Evolutionary conservation across 2,888 invertebrate genomes (phyloP).

Genomic region (Agrotis puta): DNA sequence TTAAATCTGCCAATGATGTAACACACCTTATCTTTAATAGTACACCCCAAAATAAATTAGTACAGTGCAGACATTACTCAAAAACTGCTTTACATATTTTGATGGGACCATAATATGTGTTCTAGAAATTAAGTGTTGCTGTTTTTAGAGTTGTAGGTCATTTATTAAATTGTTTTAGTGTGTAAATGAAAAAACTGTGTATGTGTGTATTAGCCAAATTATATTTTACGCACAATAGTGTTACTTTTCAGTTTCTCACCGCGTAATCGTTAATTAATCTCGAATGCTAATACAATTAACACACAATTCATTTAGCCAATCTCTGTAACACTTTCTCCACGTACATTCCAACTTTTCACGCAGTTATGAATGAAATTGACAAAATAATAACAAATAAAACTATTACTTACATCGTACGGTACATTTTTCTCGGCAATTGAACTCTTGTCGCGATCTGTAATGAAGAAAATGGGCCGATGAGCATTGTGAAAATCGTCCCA

Average conservation of each 20-base stretch:
- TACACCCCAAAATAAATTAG: conserved; percentile 48
- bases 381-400: conserved; percentile 66
- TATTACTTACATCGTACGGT: conserved; percentile 92
- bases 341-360: conserved; percentile 48
- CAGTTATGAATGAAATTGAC: conserved; percentile 73
- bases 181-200: background rate
- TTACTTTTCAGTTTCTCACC: conserved; percentile 60
- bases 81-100: conserved; percentile 44
- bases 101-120: conserved; percentile 1
- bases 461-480: conserved; percentile 75
- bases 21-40: conserved; percentile 39
- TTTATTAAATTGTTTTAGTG: background rate
- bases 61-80: conserved; percentile 23
- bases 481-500: conserved; percentile 71
- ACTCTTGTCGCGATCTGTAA: conserved; percentile 91
- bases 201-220: conserved; percentile 10
- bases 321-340: conserved; percentile 60
- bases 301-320: conserved; percentile 51
- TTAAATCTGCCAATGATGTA: conserved; percentile 53
- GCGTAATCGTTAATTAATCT: conserved; percentile 69
- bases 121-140: background rate
- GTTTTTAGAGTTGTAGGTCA: background rate
- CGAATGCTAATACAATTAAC: conserved; percentile 68
- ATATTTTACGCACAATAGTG: conserved; percentile 45
- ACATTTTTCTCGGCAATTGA: conserved; percentile 92